phyloP scores from a whole-genome alignment of 2,113 vertebrate species.

The Pollimyrus isidori region DNA sequence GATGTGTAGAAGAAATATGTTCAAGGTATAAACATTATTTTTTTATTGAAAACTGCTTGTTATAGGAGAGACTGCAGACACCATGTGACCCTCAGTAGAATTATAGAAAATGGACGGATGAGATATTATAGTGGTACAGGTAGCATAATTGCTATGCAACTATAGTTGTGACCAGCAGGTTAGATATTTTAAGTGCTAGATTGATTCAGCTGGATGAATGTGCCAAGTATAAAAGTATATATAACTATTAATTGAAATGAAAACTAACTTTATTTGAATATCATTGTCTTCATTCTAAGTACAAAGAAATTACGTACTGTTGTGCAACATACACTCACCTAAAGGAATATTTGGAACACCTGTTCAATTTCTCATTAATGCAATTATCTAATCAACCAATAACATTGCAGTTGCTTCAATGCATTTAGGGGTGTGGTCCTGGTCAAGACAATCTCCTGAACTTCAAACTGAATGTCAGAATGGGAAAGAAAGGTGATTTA shows the following conservation, averaged over 20 bases:
- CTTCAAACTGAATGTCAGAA: too few species aligned
- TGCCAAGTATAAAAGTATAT: neutral
- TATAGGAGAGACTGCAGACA: neutral
- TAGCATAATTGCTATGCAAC: neutral
- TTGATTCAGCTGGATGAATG: neutral
- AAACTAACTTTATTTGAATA: neutral
- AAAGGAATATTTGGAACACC: too few species aligned
- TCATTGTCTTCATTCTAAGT: neutral
- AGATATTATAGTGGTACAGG: neutral
- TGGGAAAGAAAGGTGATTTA: too few species aligned
- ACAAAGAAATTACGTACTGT: neutral
- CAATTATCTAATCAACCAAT: too few species aligned
- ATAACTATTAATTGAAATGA: neutral
- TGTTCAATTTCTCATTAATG: too few species aligned
- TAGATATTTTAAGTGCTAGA: neutral
- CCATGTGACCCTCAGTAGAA: neutral
- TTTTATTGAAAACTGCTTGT: neutral
- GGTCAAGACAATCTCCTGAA: too few species aligned
- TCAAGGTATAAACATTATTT: neutral
- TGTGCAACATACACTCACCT: neutral
- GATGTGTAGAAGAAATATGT: neutral
- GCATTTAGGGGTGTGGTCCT: too few species aligned
- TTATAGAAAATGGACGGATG: neutral
- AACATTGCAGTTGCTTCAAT: too few species aligned
- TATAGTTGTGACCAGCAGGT: neutral